Conservation (phyloP, 2,888 invertebrate genomes). For the Tinea semifulvella region DNA sequence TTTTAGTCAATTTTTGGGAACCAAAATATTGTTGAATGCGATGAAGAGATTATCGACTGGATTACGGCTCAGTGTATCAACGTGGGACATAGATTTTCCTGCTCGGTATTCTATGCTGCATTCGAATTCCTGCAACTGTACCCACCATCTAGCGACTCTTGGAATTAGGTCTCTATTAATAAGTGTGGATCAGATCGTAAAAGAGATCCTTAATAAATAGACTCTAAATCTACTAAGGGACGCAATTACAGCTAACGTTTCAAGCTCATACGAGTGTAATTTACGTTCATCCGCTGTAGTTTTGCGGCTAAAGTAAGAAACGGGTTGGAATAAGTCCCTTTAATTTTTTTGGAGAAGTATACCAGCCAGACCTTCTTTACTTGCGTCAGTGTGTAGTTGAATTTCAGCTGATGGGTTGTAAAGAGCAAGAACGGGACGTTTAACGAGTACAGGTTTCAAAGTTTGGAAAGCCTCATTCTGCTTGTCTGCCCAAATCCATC, state of each 20-base stretch:
- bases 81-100: conserved; percentile 26
- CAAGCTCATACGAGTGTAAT: conserved; percentile 31
- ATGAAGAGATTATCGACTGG: conserved; percentile 21
- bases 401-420: conserved; percentile 22
- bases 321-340: conserved; percentile 17
- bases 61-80: conserved; percentile 29
- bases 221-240: conserved; percentile 27
- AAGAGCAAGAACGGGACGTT: conserved; percentile 23
- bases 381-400: conserved; percentile 30
- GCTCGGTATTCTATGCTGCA: conserved; percentile 25
- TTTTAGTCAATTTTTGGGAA: conserved; percentile 23
- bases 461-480: conserved; percentile 20
- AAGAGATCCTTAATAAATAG: conserved; percentile 26
- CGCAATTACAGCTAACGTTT: conserved; percentile 30
- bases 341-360: conserved; percentile 25
- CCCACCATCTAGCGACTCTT: conserved; percentile 29
- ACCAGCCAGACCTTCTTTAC: conserved; percentile 27
- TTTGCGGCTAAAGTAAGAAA: conserved; percentile 27
- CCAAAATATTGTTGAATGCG: conserved; percentile 22
- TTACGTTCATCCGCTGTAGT: conserved; percentile 26
- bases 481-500: conserved; percentile 21
- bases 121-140: conserved; percentile 26
- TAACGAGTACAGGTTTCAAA: conserved; percentile 21
- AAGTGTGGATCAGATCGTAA: conserved; percentile 26
- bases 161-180: conserved; percentile 25